Evolutionary conservation across 2,797 vertebrate species (phyloP), one percentile per base, ranked within the genome.

Genomic region (Pygocentrus nattereri): DNA sequence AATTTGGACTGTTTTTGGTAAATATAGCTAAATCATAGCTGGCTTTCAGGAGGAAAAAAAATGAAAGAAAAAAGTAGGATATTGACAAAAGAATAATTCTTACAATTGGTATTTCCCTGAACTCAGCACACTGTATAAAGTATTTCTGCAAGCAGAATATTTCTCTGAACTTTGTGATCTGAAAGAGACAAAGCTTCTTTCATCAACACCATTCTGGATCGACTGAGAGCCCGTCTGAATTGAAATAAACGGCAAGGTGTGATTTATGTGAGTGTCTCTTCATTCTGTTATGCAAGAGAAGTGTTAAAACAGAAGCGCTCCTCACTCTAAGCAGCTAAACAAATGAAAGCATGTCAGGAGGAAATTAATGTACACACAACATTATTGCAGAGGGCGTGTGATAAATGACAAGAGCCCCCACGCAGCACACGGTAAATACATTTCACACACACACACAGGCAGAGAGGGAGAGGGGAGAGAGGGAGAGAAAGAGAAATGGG

Each of bases 371-470:
- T 85, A 89, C 69, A 90, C 86, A 87, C 83, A 16, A 21, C 52
- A 85, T 87, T 65, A 89, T 88, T 85, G 83, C 81, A 81, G 64
- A 80, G 86, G 81, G 83, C 38, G 76, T 87, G 87, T 91, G 91
- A 93, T 90, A 89, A 90, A 92, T 85, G 87, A 87, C 88, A 85
- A 16, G 31, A 38, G 15, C 62, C 68, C 31, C 80, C 62, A 83
- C 76, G n/a, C 88, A 85, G 79, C 41, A 81, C 2, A 78, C 84
- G 88, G 90, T 90, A 90, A 91, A 93, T 91, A 92, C 79, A 89
- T 88, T 92, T 85, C 69, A 30, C 25, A 47, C 2, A 47, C 2
- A 47, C 44, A 47, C 44, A 47, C 44, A 47, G 12, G 8, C 7
- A 47, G 44, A 47, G 44, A 47, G 44, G 8, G 44, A 47, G 44